phyloP scores from a whole-genome alignment of 2,113 vertebrate species.

The Thryonomys swinderianus region DNA sequence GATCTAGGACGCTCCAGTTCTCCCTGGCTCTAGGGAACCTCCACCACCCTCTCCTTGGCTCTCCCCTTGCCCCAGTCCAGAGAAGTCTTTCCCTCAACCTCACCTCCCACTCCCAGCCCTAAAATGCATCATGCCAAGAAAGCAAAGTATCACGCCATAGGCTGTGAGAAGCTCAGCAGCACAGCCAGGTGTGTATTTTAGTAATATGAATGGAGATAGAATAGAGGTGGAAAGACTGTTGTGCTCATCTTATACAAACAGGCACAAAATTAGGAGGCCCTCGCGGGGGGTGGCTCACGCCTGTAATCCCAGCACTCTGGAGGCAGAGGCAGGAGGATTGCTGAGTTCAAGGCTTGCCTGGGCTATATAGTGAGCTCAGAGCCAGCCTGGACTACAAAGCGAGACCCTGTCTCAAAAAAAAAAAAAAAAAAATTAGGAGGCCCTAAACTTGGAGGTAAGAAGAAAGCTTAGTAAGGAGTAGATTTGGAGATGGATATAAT shows the following conservation, averaged over 20 bases:
- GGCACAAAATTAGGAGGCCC: neutral
- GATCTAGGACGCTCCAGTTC: neutral
- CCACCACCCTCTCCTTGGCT: neutral
- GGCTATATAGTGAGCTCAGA: too few relatives aligned
- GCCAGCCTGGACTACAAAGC: too few relatives aligned
- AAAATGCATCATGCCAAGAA: neutral
- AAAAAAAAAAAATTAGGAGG: neutral
- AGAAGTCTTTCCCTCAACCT: neutral
- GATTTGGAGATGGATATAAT: neutral
- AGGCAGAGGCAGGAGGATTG: too few relatives aligned
- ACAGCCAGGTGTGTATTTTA: neutral
- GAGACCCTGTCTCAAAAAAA: too few relatives aligned
- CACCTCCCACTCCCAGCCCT: neutral
- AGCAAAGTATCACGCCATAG: neutral
- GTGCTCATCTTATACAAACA: neutral
- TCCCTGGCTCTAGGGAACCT: neutral
- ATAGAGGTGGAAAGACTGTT: neutral
- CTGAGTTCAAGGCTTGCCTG: too few relatives aligned
- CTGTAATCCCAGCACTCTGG: too few relatives aligned
- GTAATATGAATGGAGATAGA: neutral
- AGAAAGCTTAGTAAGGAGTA: neutral
- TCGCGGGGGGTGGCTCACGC: too few relatives aligned
- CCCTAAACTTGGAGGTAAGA: neutral
- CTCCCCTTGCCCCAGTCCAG: neutral
- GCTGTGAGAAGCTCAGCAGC: neutral